phyloP scores from a whole-genome alignment of 1,140 invertebrate species.

The Caenorhabditis inopinata region DNA sequence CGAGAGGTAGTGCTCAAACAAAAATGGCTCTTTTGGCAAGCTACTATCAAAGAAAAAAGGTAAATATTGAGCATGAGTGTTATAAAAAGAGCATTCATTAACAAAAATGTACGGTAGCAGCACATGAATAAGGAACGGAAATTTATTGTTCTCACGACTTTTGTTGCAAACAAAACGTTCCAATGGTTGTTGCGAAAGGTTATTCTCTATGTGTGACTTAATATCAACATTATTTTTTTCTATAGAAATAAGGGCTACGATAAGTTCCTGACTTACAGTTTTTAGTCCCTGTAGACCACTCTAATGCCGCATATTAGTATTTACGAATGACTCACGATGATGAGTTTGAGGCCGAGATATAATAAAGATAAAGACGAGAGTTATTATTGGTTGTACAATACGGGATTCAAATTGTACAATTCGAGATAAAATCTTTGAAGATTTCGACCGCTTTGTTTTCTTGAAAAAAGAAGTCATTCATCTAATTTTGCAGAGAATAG shows the following conservation, averaged over 20 bases:
- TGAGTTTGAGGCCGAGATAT: too few relatives aligned
- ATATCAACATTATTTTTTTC: too few relatives aligned
- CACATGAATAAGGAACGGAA: background rate
- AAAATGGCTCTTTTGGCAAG: too few relatives aligned
- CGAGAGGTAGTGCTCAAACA: too few relatives aligned
- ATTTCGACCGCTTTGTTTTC: background rate
- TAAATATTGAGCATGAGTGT: background rate
- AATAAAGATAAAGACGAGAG: background rate
- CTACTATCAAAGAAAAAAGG: too few relatives aligned
- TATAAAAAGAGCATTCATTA: background rate
- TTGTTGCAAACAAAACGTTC: constrained; percentile 1
- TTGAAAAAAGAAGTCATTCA: background rate
- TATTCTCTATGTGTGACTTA: too few relatives aligned
- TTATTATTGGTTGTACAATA: background rate
- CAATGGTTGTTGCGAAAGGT: background rate
- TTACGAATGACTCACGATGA: too few relatives aligned
- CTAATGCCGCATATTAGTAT: too few relatives aligned
- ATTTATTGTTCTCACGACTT: constrained; percentile 9
- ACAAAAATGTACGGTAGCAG: constrained; percentile 22
- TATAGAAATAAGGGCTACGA: too few relatives aligned
- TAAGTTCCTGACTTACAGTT: too few relatives aligned
- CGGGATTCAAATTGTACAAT: background rate
- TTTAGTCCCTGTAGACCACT: too few relatives aligned
- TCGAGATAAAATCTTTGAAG: constrained; percentile 4
- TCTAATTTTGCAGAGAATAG: too few relatives aligned